Evolutionary conservation across 1,140 invertebrate species (phyloP), one percentile per base, ranked within the genome.

Genomic region (Drosophila miranda): DNA sequence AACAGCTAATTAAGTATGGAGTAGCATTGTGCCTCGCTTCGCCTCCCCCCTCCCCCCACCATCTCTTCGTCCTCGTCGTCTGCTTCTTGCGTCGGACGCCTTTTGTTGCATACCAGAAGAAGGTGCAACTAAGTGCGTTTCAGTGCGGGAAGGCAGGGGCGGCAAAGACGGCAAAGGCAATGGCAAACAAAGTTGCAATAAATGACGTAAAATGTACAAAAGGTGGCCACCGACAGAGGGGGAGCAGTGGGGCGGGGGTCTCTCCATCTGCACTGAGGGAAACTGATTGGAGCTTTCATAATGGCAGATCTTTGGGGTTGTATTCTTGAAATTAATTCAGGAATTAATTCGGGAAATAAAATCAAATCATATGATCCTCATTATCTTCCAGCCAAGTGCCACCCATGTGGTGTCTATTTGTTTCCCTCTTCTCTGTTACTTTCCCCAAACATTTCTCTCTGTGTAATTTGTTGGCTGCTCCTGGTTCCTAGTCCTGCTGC

Each of bases 1-100:
- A 87, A 88, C 83, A 88, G 83, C 82, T 87, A 87, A 87, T 87
- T 87, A 87, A 87, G 82, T 87, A 87, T 88, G 80, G 80, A 84
- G 81, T 84, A 84, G 81, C 80, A 76, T 76, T 87, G 71, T 73
- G 34, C 34, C 23, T 61, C 55, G 43, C 59, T 59, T 43, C 49
- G 38, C 44, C 41, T 23, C n/a, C 2, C 13, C 8, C 3, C 23
- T 38, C 42, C 42, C 41, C 28, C 60, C 11, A 44, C 69, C 74
- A 26, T 54, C 42, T 34, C 45, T 50, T 69, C 46, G 50, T 50
- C 45, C 30, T 75, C 82, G 87, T 77, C 78, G 75, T 75, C 78
- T 84, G 86, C 60, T 72, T 68, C 73, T 69, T 53, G 57, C 63
- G 14, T 46, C 49, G 60, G 54, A 66, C 42, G 57, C 63, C 52